Evolutionary conservation across 2,888 invertebrate genomes (phyloP).

Genomic region (Schrankia costaestrigalis): DNA sequence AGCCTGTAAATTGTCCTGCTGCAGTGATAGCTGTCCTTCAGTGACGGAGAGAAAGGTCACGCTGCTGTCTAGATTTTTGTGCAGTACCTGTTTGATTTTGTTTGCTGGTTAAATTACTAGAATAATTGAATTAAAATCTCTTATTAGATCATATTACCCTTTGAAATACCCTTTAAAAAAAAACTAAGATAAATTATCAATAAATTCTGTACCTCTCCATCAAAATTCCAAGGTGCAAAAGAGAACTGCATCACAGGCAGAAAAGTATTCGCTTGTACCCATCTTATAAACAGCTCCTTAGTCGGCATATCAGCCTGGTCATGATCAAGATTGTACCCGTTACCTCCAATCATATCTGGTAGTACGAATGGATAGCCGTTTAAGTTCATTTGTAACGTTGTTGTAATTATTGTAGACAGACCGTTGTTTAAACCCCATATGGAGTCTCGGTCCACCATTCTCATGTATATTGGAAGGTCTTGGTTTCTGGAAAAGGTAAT

Average conservation of each 20-base stretch:
- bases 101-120: no score
- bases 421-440: constrained; percentile 86
- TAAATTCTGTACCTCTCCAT: constrained; percentile 80
- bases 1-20: no score
- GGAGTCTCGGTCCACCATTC: constrained; percentile 90
- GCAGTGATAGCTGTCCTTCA: no score
- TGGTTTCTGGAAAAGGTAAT: constrained; percentile 77
- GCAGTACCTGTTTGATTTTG: no score
- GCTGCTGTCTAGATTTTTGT: no score
- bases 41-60: no score
- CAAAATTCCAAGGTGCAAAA: constrained; percentile 89
- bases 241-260: constrained; percentile 91
- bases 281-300: constrained; percentile 86
- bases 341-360: constrained; percentile 90
- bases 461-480: constrained; percentile 84
- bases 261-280: constrained; percentile 89
- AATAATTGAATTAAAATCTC: no score
- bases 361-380: constrained; percentile 87
- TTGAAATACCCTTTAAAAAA: no score
- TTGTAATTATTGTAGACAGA: constrained; percentile 85
- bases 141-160: no score
- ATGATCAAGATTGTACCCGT: constrained; percentile 77
- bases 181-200: no score
- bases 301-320: constrained; percentile 72
- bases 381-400: constrained; percentile 83